Base-by-base conservation (phyloP, 2,888 invertebrate species). In the Lasioglossum villosulum region DNA sequence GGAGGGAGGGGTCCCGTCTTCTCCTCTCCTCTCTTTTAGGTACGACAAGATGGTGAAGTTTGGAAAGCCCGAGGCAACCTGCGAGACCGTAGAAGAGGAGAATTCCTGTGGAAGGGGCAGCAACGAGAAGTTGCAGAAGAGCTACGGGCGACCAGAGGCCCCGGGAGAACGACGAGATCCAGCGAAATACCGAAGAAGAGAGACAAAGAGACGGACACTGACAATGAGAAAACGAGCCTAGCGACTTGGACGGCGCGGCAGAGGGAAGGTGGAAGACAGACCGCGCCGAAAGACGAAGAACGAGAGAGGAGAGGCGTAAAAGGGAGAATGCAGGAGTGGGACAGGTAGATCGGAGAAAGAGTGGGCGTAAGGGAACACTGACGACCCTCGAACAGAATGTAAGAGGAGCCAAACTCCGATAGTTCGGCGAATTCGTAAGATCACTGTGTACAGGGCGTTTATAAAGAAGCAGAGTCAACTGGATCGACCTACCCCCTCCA, bases 31-130 rank as follows among this genome's bases (percentile, higher is more conserved):
- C 90, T 90, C 90, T 90, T 90, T 88, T 84, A 88, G 90, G 85
- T 87, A 87, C 66, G 86, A 85, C 87, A 90, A 91, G 90, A 92
- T 92, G 92, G 89, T 89, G 89, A 93, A 93, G 93, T 93, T 93
- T 90, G 90, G 87, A 90, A 90, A 91, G 90, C 92, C 91, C 83
- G 89, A 89, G 92, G 90, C 91, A 87, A 89, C 83, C 88, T 80
- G 88, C 75, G 84, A 83, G 83, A 82, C 80, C 72, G 83, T 81
- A 88, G 85, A 80, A 88, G 85, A 89, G 86, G 88, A 86, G 89
- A 88, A 91, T 91, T 91, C 82, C 85, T 80, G 78, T 78, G 80
- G 84, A 84, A 86, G 80, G 88, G 85, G 82, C 80, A 63, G 63
- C 66, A 81, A 75, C 78, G 80, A 87, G 84, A 90, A 90, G 85